A percentile compares a stretch with the other conserved stretches of the same genome.
Conservation (phyloP, 2,888 invertebrate genomes). For the Monochamus alternatus region DNA sequence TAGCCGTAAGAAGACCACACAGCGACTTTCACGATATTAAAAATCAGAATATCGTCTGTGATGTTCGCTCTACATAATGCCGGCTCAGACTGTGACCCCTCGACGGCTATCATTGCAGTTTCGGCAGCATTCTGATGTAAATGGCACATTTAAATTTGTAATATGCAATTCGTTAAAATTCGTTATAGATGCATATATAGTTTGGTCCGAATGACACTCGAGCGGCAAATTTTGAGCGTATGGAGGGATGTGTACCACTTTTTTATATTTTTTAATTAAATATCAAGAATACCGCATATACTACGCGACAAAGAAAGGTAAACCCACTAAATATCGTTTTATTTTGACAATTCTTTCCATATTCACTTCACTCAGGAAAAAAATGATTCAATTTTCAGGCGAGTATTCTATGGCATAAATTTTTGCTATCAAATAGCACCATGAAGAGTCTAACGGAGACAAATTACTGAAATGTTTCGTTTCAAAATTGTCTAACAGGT, state of each 20-base stretch:
- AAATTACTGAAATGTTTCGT: too few relatives aligned
- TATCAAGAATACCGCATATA: too few relatives aligned
- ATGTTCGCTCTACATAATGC: constrained; percentile 18
- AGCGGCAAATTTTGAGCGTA: constrained; percentile 21
- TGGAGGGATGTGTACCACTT: not conserved
- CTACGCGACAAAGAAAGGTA: too few relatives aligned
- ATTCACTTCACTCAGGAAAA: too few relatives aligned
- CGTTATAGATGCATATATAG: constrained; percentile 62
- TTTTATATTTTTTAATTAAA: not conserved
- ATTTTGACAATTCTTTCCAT: too few relatives aligned
- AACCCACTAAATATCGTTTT: too few relatives aligned
- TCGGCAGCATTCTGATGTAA: constrained; percentile 20
- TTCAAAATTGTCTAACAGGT: too few relatives aligned
- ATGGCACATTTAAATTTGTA: constrained; percentile 61
- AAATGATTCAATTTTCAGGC: too few relatives aligned
- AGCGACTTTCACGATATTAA: constrained; percentile 44
- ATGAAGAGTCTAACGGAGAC: too few relatives aligned
- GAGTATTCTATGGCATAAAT: too few relatives aligned
- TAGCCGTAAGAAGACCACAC: constrained; percentile 55
- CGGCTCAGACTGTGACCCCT: constrained; percentile 23
- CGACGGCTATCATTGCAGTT: not conserved
- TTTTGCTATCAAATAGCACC: too few relatives aligned
- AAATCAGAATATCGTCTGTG: constrained; percentile 43
- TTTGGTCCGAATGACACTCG: not conserved
- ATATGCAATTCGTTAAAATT: constrained; percentile 66